A percentile compares a stretch with the other conserved stretches of the same genome.
Evolutionary conservation across 2,113 vertebrate genomes (phyloP).

Genomic region (Barnardius zonarius): DNA sequence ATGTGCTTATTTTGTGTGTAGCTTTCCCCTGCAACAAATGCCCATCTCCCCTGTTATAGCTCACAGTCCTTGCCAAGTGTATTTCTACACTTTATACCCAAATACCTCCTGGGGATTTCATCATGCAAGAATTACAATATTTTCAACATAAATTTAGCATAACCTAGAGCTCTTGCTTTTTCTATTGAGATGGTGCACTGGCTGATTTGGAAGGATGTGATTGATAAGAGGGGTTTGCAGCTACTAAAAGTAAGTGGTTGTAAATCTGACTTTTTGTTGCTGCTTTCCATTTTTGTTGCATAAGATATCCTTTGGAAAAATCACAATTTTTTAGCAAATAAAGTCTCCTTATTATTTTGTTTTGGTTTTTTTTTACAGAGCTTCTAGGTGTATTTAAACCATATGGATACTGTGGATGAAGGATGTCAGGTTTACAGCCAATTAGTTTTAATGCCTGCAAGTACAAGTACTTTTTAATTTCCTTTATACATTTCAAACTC

Average conservation of each 20-base stretch:
- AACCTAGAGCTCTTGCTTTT: not conserved
- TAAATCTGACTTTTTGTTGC: not conserved
- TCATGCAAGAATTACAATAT: not conserved
- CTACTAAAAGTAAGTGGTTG: not conserved
- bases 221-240: not conserved
- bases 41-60: not conserved
- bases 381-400: not conserved
- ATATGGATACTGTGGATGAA: not conserved
- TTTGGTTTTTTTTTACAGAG: not conserved
- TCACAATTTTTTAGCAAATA: not conserved
- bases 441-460: slow-evolving; percentile 2
- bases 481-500: slow-evolving; percentile 2
- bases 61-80: not conserved
- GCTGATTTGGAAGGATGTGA: not conserved
- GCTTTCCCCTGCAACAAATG: not conserved
- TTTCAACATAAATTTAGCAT: slow-evolving; percentile 26
- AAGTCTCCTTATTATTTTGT: not conserved
- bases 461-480: slow-evolving; percentile 5
- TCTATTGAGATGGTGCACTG: not conserved
- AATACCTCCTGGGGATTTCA: not conserved
- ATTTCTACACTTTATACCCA: not conserved
- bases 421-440: not conserved
- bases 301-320: not conserved
- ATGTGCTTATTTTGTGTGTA: not conserved
- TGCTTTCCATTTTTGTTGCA: not conserved